Evolutionary conservation across 2,797 vertebrate species (phyloP).

Genomic region (Typhlichthys eigenmanni): DNA sequence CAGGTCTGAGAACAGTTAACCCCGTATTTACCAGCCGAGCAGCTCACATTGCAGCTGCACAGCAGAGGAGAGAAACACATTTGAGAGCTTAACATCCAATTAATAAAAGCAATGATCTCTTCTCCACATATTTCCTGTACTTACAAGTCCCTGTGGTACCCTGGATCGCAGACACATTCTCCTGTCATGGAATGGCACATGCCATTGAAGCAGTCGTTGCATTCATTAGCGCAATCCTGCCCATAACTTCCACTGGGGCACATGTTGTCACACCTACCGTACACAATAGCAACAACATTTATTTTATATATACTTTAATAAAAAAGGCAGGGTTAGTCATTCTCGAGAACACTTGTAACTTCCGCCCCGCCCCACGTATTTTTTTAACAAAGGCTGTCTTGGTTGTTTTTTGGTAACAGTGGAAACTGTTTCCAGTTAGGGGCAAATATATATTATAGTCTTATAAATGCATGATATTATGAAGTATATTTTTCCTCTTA

Average conservation of each 20-base stretch:
- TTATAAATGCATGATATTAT: too few species aligned
- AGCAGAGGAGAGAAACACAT: conserved; percentile 4
- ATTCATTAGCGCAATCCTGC: conserved; percentile 85
- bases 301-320: background rate
- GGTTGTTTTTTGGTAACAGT: too few species aligned
- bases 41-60: conserved; percentile 85
- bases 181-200: conserved; percentile 86
- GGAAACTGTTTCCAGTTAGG: too few species aligned
- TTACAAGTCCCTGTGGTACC: conserved; percentile 84
- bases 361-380: too few species aligned
- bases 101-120: background rate
- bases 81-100: background rate
- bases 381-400: too few species aligned
- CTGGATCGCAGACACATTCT: conserved; percentile 80
- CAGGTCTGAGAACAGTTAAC: conserved; percentile 82
- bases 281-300: background rate
- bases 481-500: too few species aligned
- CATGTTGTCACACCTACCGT: conserved; percentile 79
- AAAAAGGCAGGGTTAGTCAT: too few species aligned
- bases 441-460: too few species aligned
- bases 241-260: conserved; percentile 85
- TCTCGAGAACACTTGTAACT: too few species aligned
- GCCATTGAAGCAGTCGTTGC: conserved; percentile 82
- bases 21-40: conserved; percentile 79
- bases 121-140: conserved; percentile 40